phyloP scores from a whole-genome alignment of 2,113 vertebrate species.

The Hystrix cristata region DNA sequence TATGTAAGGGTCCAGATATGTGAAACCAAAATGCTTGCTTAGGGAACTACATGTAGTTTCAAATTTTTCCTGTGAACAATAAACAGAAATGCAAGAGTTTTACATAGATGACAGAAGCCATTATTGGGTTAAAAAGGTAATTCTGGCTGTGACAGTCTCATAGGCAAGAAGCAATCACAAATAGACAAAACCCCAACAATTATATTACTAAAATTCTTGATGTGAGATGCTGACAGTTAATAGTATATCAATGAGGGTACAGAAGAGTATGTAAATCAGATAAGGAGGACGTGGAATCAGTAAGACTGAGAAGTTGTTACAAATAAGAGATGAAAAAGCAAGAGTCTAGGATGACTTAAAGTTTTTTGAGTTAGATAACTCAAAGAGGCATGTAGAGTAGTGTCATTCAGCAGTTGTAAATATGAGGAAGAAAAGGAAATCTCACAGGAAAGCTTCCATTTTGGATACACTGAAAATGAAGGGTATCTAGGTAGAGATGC shows the following conservation, averaged over 20 bases:
- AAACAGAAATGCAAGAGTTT: slow-evolving; percentile 28
- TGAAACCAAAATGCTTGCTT: slow-evolving; percentile 15
- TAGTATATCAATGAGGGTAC: not conserved
- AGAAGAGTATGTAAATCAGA: not conserved
- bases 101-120: not conserved
- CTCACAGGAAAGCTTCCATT: not conserved
- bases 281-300: not conserved
- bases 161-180: not conserved
- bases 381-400: not conserved
- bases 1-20: not conserved
- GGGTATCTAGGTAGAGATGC: not conserved
- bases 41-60: slow-evolving; percentile 7
- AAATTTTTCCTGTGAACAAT: slow-evolving; percentile 28
- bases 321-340: not conserved
- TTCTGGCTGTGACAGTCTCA: not conserved
- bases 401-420: slow-evolving; percentile 5
- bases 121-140: slow-evolving; percentile 18
- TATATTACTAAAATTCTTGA: not conserved
- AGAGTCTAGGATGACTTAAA: not conserved
- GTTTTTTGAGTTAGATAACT: not conserved
- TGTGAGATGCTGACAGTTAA: not conserved
- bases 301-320: not conserved
- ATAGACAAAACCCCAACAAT: not conserved
- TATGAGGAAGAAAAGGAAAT: not conserved
- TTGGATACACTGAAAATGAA: not conserved